A percentile compares a stretch with the other conserved stretches of the same genome.
phyloP scores from a whole-genome alignment of 2,113 vertebrate genomes.

The Aphelocoma coerulescens region DNA sequence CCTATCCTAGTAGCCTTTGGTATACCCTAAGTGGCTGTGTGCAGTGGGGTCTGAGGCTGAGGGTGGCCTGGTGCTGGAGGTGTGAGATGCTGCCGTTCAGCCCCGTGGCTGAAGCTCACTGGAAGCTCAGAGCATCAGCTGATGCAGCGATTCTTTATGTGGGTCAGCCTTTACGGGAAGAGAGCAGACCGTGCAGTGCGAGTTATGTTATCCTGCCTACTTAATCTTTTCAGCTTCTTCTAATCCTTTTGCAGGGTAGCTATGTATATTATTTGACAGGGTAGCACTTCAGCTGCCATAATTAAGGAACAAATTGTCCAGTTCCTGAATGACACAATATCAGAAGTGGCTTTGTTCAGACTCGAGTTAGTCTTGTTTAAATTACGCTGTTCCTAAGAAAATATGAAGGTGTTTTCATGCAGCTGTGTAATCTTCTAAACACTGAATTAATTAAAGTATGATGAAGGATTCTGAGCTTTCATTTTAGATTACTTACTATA shows the following conservation, averaged over 20 bases:
- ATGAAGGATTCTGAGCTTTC: neutral
- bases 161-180: neutral
- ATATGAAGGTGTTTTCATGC: neutral
- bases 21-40: neutral
- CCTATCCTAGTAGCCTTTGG: neutral
- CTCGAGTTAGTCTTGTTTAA: neutral
- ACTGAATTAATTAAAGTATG: neutral
- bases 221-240: neutral
- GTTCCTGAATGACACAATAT: neutral
- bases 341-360: neutral
- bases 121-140: neutral
- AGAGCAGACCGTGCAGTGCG: neutral
- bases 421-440: neutral
- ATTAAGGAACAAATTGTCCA: neutral
- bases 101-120: neutral
- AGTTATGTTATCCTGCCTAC: neutral
- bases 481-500: neutral
- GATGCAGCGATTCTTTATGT: neutral
- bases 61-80: neutral
- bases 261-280: neutral
- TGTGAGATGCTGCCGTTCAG: neutral
- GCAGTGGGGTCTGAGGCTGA: neutral
- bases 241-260: neutral
- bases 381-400: neutral
- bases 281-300: neutral